Evolutionary conservation across 1,140 invertebrate genomes (phyloP).

Genomic region (Whitmania pigra): DNA sequence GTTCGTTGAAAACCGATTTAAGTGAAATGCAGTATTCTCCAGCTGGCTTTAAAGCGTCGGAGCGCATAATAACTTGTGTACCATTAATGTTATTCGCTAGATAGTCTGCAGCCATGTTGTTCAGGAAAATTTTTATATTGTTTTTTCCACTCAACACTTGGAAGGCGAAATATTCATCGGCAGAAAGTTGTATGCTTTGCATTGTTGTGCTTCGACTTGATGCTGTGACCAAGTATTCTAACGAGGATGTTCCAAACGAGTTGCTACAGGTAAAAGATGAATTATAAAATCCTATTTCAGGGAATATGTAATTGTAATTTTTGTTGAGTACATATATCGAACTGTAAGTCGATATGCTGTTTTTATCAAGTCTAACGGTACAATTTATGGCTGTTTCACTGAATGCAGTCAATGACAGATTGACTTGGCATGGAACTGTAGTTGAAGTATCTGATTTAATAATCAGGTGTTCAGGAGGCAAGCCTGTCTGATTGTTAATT

Average conservation of each 20-base stretch:
- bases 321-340: not conserved
- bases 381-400: conserved; percentile 8
- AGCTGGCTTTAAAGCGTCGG: not conserved
- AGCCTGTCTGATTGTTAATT: conserved; percentile 32
- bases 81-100: not conserved
- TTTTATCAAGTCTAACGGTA: not conserved
- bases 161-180: not conserved
- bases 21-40: conserved; percentile 20
- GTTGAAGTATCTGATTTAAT: conserved; percentile 20
- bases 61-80: not conserved
- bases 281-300: conserved; percentile 17
- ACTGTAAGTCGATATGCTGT: not conserved
- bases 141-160: not conserved
- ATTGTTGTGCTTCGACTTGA: not conserved
- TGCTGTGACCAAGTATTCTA: conserved; percentile 2
- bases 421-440: not conserved
- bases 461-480: conserved; percentile 28
- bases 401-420: not conserved
- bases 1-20: not conserved
- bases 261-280: not conserved
- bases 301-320: not conserved
- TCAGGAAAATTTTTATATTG: not conserved
- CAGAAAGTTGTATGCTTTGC: not conserved
- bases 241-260: not conserved
- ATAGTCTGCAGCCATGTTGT: not conserved